Base-by-base conservation (phyloP, 2,888 invertebrate species). In the Cataglyphis albicans region DNA sequence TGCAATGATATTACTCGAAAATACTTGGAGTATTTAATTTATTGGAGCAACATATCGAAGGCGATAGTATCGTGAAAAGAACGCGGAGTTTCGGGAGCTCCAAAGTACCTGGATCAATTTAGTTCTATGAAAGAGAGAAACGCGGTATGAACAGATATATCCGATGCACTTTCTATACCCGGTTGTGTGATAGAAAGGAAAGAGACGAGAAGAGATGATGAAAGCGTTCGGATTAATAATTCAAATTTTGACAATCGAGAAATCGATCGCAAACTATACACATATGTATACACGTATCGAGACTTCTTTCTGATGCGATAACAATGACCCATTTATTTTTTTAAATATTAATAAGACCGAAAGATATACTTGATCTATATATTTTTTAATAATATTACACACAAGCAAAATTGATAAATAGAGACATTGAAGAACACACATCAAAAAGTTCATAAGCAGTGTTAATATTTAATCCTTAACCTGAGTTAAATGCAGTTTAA, bases 101-200 rank as follows among this genome's bases (percentile, higher is more conserved):
- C 21, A 21, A 32, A 21, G 15, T 44, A 67, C 6, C 52, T 35
- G 25, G 25, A 9, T 76, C 48, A 41, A 21, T 5, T 21, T 21
- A 6, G 1, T 38, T n/a, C n/a, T 74, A 44, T 10, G 65, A 64
- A 44, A n/a, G 35, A 67, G 25, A 38, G 21, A 74, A 74, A 68
- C 15, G 32, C 18, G 48, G 12, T 12, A 35, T 38, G 67, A 21
- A n/a, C 38, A 41, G 12, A 9, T 41, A 25, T 7, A 18, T 72
- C 18, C 72, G 25, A 72, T 72, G 35, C 59, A 44, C 73, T 80
- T 80, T 80, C 78, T 76, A 76, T 3, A 1, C 2, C 29, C 52
- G 25, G 35, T 80, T 18, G 32, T 61, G 12, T 21, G 35, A 55
- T 3, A 9, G 25, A 70, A 9, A 78, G 32, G 72, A 72, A 44